Percentiles rank a stretch among this genome's conserved stretches.
Conservation (phyloP, 2,888 invertebrate genomes). For the Pinctada fucata region DNA sequence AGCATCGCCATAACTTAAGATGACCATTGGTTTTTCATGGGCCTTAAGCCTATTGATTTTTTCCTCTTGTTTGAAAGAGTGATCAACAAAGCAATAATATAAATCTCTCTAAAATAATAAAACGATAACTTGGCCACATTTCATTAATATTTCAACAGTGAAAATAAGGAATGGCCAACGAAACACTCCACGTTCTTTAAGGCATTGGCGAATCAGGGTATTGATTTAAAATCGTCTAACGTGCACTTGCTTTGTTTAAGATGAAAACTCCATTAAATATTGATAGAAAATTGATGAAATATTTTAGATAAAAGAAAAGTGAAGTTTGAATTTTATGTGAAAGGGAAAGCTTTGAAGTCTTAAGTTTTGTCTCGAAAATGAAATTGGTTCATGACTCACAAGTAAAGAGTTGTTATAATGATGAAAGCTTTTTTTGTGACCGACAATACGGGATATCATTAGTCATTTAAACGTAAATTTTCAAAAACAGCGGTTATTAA, state of each 20-base stretch:
- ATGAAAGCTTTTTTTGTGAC: background rate
- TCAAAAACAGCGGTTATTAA: conserved; percentile 7
- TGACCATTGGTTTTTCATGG: conserved; percentile 35
- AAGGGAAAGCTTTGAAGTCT: too few relatives aligned
- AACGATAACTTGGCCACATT: conserved; percentile 27
- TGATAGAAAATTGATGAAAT: background rate
- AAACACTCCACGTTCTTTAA: background rate
- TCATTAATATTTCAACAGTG: conserved; percentile 30
- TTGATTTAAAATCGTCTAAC: background rate
- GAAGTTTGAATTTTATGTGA: too few relatives aligned
- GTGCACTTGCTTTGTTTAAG: conserved; percentile 3
- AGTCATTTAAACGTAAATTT: conserved; percentile 7
- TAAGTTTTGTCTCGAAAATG: too few relatives aligned
- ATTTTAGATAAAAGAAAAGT: background rate
- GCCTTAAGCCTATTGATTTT: conserved; percentile 27
- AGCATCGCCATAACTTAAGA: conserved; percentile 30
- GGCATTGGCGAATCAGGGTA: background rate
- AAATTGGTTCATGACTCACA: too few relatives aligned
- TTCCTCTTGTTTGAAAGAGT: conserved; percentile 25
- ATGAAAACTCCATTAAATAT: background rate
- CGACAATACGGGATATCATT: conserved; percentile 2
- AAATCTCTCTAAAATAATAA: conserved; percentile 35
- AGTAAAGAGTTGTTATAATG: too few relatives aligned
- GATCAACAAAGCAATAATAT: conserved; percentile 24
- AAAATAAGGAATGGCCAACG: background rate